Base-by-base conservation (phyloP, 1,140 invertebrate genomes). In the Solen grandis region DNA sequence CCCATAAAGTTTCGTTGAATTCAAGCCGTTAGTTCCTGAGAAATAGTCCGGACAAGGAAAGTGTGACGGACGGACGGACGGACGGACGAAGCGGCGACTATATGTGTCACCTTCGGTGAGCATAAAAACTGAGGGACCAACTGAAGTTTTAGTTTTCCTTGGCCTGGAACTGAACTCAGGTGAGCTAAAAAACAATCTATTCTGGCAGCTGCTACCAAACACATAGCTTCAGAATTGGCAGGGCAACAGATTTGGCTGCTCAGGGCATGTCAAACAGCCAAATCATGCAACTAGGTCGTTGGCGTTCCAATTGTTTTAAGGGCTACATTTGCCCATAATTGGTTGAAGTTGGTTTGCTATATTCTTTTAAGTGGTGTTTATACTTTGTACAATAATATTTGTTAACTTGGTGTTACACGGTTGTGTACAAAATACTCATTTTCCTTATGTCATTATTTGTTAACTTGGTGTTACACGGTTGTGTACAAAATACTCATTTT, bases 121-220 rank as follows among this genome's bases (percentile, higher is more conserved):
- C n/a, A n/a, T n/a, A n/a, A 78, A 78, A 69, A 78, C 75, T 8
- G 75, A 68, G 50, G 75, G 63, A 2, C 75, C 65, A 3, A 10
- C 25, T 36, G 65, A 59, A 66, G 25, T 57, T 1, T 33, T 69
- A 60, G 8, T n/a, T 31, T 82, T 76, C 57, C 33, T 82, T 4
- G 72, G 80, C 3, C 36, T 76, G n/a, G 33, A 68, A 60, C 36
- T 78, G 55, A 70, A 83, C 41, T 57, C 69, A 65, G 16, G 5
- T 2, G 4, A 50, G 27, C 16, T 16, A 3, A 2, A 54, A 22
- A 50, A 4, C 5, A 27, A 10, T 27, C 5, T 27, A 31, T 8
- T 14, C 29, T 8, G 5, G 25, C 5, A 22, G 55, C 10, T 8
- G 5, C 25, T 57, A 57, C 5, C 19, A 2, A 5, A 31, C 66